Percentiles rank a stretch among this genome's conserved stretches.
phyloP scores from a whole-genome alignment of 2,888 invertebrate genomes.

The Sarcophaga rosellei region DNA sequence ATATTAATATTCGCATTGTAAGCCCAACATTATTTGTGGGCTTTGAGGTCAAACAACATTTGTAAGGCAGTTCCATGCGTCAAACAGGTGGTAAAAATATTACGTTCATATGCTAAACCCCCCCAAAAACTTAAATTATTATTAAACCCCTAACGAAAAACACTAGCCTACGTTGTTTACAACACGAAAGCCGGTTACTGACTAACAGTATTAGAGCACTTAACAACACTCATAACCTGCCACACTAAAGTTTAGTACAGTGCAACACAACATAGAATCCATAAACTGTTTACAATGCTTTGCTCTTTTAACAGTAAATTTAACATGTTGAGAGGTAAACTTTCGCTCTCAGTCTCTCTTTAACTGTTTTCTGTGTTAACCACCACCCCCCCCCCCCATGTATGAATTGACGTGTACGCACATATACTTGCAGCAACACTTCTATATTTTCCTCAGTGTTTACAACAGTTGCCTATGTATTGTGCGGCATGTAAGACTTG shows the following conservation, averaged over 20 bases:
- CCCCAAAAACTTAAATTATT: not conserved
- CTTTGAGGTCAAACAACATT: not conserved
- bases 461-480: not conserved
- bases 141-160: not conserved
- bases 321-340: too few relatives aligned
- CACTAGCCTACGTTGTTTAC: not conserved
- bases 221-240: too few relatives aligned
- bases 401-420: too few relatives aligned
- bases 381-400: too few relatives aligned
- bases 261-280: constrained; percentile 42
- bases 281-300: constrained; percentile 3
- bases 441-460: not conserved
- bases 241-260: too few relatives aligned
- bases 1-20: too few relatives aligned
- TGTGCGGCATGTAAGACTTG: not conserved
- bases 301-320: not conserved
- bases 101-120: constrained; percentile 6
- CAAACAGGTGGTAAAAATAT: constrained; percentile 38
- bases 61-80: not conserved
- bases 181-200: constrained; percentile 22
- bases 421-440: too few relatives aligned
- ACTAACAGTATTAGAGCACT: constrained; percentile 25
- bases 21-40: not conserved
- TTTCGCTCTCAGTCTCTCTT: not conserved
- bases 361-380: not conserved